Base-by-base conservation (phyloP, 2,113 vertebrate species). In the Phalacrocorax aristotelis region DNA sequence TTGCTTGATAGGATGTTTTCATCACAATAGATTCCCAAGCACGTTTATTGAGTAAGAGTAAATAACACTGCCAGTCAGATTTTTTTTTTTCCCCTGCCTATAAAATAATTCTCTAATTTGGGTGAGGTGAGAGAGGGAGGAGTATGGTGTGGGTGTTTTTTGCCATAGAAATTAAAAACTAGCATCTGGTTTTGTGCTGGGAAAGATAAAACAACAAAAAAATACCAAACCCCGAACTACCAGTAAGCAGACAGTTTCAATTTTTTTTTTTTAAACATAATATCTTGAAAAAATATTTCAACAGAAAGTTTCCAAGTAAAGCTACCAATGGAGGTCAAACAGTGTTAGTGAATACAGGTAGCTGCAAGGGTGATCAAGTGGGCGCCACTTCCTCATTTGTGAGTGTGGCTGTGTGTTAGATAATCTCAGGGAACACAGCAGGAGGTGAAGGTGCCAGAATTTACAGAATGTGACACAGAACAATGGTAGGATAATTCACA, bases 41-140 rank as follows among this genome's bases (percentile, higher is more conserved):
- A 49, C 0, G 0, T 54, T 55, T 76, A 7, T 44, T 66, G 49
- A 51, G 8, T n/a, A 18, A 58, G 5, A 72, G 22, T 40, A 91
- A 84, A 62, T 78, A 75, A 61, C 23, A 70, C 2, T 26, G 12
- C 4, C 44, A 51, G 9, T 16, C 22, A 57, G 11, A 32, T 54
- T 6, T 4, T 54, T 29, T 51, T 4, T 1, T 2, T 38, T 38
- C 38, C 38, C 38, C 38, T 38, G 38, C 19, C 10, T 30, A 8
- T 13, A 32, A 36, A 79, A 68, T 51, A 64, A 83, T 76, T n/a
- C 22, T 55, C 19, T 23, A 13, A 6, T 72, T 62, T 20, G 32
- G 29, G 32, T 8, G 15, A 1, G 13, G 7, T 2, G 26, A 6
- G 11, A 16, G 6, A 1, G 25, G 14, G 8, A 15, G 6, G 40